Evolutionary conservation across 2,888 invertebrate species (phyloP), one percentile per base, ranked within the genome.

Genomic region (Vannuccia rotundouncinata): DNA sequence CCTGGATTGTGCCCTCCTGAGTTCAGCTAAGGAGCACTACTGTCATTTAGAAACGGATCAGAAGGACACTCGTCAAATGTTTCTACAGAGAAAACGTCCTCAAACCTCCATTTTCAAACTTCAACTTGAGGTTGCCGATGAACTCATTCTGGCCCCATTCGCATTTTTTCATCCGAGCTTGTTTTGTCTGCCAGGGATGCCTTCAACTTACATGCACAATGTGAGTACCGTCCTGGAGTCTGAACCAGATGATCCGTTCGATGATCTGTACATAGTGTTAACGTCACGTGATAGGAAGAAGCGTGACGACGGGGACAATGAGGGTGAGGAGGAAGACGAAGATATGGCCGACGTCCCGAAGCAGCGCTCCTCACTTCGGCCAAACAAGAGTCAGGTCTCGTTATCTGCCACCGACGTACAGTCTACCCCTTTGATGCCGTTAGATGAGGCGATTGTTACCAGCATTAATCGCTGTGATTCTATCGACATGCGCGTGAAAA

Each of bases 201-300:
- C n/a, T n/a, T n/a, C 22, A 29, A 31, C 29, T 27, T 31, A 31
- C 27, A 27, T 77, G n/a, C 77, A 77, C n/a, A 27, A 77, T 5
- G 45, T 45, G 17, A 77, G 45, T 59, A 10, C 45, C 1, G 5
- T 29, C 75, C 29, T 29, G 1, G 75, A 75, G 29, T 75, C 75
- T 1, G 75, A 75, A 75, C 75, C 75, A n/a, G 75, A 75, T 29
- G 75, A 75, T 29, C 75, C 75, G 1, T 75, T 75, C 28, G 75
- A 75, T 29, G 75, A 75, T 75, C 13, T 75, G 1, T 75, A 75
- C 29, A 31, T 77, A 27, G 45, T 45, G 59, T 31, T 77, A 27
- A 77, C 77, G 30, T 77, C 77, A 28, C 2, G 77, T 10, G 77
- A 77, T 59, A 29, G 77, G 1, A 77, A 77, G 31, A 77, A 77